phyloP scores from a whole-genome alignment of 1,140 invertebrate genomes.

The Drosophila arawakana region DNA sequence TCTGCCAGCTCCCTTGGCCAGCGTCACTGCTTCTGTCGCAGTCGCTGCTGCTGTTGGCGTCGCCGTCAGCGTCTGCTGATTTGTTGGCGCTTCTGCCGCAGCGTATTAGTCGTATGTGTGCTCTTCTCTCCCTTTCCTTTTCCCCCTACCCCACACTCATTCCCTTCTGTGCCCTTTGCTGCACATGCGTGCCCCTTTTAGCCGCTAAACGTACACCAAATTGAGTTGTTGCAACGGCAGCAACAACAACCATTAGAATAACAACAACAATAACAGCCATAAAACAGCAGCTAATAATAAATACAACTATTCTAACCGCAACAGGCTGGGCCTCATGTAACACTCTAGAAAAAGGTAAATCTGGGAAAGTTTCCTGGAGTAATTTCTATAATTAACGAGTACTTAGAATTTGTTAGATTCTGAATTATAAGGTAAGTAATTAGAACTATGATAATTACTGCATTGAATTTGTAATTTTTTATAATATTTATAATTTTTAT shows the following conservation, averaged over 20 bases:
- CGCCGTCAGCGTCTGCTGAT: constrained; percentile 12
- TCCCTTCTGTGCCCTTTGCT: constrained; percentile 3
- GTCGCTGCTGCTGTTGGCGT: background rate
- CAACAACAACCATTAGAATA: constrained; percentile 8
- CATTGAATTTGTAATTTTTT: too few relatives aligned
- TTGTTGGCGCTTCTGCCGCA: constrained; percentile 40
- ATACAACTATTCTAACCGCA: background rate
- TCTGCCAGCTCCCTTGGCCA: constrained; percentile 32
- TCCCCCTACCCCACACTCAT: constrained; percentile 8
- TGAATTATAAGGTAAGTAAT: too few relatives aligned
- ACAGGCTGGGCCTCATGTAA: background rate
- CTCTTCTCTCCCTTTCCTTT: constrained; percentile 4
- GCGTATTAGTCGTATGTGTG: background rate
- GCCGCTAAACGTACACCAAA: constrained; percentile 20
- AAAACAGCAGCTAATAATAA: background rate
- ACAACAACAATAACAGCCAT: background rate
- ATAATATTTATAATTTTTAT: too few relatives aligned
- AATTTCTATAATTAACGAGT: too few relatives aligned
- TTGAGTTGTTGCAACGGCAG: constrained; percentile 43
- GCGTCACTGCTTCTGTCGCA: constrained; percentile 2
- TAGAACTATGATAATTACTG: too few relatives aligned
- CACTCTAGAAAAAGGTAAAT: background rate
- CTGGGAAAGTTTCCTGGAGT: too few relatives aligned
- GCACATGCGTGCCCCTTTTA: constrained; percentile 35
- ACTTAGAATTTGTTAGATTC: too few relatives aligned